These are phyloP conservation scores for Gobionotothen gibberifrons DNA, from an alignment of 2,797 vertebrate species.

Conservation along the genomic window DNA sequence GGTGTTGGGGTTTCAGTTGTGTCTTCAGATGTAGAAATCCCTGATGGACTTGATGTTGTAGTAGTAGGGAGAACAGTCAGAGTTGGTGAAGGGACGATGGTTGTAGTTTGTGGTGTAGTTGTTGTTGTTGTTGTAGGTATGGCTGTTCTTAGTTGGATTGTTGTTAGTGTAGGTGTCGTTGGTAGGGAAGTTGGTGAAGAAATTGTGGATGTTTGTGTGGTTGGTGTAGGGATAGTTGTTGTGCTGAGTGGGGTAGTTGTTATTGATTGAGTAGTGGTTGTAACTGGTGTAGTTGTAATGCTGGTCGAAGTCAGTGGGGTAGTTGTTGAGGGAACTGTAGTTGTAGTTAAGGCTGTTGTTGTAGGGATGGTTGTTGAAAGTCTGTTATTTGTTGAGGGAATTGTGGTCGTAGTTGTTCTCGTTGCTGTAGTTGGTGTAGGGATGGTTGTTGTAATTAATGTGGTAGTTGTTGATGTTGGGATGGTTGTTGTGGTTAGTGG, in stretches of 20 bases:
- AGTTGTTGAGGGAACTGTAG: not conserved
- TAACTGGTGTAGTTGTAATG: no score
- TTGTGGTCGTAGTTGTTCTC: not conserved
- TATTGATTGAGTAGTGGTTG: no score
- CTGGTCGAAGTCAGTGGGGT: not conserved
- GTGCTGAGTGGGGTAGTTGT: not conserved
- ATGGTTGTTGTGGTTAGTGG: not conserved
- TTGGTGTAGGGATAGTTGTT: not conserved
- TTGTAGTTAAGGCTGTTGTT: not conserved
- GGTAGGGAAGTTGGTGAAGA: no score
- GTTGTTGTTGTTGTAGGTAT: no score
- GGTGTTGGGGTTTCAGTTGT: not conserved
- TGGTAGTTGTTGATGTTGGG: not conserved
- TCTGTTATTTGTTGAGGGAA: not conserved
- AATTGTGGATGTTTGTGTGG: not conserved
- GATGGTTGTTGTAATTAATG: not conserved
- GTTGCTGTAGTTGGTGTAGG: not conserved
- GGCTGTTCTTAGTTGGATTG: no score
- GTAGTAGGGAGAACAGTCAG: no score
- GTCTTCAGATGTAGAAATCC: not conserved
- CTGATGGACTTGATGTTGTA: not conserved
- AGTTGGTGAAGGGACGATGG: no score
- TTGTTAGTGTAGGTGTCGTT: no score
- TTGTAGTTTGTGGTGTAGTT: no score
- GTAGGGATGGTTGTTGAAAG: no score